Evolutionary conservation across 2,888 invertebrate species (phyloP), one percentile per base, ranked within the genome.

Genomic region (Xanthorhoe spadicearia): DNA sequence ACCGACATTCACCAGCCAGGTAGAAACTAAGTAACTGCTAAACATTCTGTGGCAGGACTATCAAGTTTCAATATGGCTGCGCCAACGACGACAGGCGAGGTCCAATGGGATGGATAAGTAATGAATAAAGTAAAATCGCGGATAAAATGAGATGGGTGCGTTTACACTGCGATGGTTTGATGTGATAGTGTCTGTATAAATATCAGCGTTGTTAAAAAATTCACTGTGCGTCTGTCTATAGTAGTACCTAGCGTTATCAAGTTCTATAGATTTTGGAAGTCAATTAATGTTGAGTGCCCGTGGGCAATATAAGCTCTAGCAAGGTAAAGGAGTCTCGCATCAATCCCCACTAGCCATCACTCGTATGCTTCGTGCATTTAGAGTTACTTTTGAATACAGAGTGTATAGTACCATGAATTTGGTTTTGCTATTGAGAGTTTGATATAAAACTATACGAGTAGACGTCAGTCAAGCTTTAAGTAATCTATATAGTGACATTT

Each of bases 61-160:
- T 86, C 85, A 85, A 82, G 83, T 85, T 85, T 83, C 80, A 74
- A 72, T 72, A 75, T 70, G 76, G 74, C 77, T 77, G 78, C 80
- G 80, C 74, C 53, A 62, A 73, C 77, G 76, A 66, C 66, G 73
- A 55, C 52, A 35, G 28, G 8, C 57, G 18, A 63, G 57, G 52
- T 46, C 56, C 46, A 57, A 38, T 38, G 46, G 52, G 9, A 50
- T 35, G 59, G 52, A 58, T 69, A 49, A 55, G 38, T 43, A 54
- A 28, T 9, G 48, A 48, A 48, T 48, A 61, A 19, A 49, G 48
- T 54, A 46, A 35, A 55, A 50, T 48, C 15, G 0, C 7, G 17
- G 17, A 48, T 4, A 17, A 15, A 46, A 46, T 15, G 15, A 46
- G 46, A 46, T 15, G n/a, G 46, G 15, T 15, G n/a, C 15, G 15